phyloP scores from a whole-genome alignment of 2,113 vertebrate genomes.

The Onychostruthus taczanowskii region DNA sequence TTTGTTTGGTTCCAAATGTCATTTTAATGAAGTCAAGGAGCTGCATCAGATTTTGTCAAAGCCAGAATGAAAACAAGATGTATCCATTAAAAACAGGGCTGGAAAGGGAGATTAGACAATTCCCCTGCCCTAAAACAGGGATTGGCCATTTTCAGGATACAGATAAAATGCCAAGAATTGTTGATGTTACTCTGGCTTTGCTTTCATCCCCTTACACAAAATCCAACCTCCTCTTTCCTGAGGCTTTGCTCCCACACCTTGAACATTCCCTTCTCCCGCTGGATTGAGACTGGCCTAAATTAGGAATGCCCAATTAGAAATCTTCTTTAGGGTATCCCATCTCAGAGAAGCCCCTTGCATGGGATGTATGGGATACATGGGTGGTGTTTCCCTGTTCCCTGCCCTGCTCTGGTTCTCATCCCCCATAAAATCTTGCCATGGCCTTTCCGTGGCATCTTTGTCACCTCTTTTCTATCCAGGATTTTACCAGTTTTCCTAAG shows the following conservation, averaged over 20 bases:
- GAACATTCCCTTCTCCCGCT: neutral
- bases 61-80: conserved; percentile 14
- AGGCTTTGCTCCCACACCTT: neutral
- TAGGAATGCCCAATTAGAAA: neutral
- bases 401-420: neutral
- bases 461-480: neutral
- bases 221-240: neutral
- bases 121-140: neutral
- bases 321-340: neutral
- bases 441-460: neutral
- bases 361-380: accelerated
- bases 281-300: neutral
- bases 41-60: neutral
- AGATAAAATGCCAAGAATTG: neutral
- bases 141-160: neutral
- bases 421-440: neutral
- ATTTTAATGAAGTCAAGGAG: neutral
- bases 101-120: neutral
- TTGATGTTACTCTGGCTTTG: neutral
- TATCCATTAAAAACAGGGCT: neutral
- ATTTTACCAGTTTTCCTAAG: neutral
- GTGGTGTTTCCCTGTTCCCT: neutral
- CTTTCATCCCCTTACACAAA: neutral
- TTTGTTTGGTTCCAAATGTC: conserved; percentile 36
- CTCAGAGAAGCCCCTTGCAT: neutral